Conservation (phyloP, 2,888 invertebrate species). For the Stenodema calcarata region DNA sequence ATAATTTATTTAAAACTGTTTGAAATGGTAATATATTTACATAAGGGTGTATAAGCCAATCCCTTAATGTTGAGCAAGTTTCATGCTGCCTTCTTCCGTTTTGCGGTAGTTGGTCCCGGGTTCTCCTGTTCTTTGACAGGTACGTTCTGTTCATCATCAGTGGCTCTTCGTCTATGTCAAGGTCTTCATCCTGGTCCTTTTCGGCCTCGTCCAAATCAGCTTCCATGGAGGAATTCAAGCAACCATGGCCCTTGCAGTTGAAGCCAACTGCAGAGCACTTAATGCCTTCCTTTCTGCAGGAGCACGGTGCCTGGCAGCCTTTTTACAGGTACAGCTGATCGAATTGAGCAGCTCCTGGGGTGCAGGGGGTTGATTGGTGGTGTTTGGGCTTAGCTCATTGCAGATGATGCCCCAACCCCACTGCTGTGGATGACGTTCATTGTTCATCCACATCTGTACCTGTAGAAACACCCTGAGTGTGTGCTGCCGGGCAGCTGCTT, state of each 20-base stretch:
- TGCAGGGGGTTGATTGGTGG: background rate
- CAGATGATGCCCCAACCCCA: conserved; percentile 1
- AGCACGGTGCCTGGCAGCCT: background rate
- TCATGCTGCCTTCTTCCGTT: background rate
- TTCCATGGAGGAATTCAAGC: background rate
- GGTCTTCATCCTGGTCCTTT: background rate
- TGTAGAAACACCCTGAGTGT: background rate
- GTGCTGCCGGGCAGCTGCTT: background rate
- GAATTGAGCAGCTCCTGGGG: conserved; percentile 3
- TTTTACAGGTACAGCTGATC: conserved; percentile 1
- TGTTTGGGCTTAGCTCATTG: background rate
- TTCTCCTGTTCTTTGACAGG: background rate
- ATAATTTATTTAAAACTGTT: background rate
- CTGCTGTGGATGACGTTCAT: background rate
- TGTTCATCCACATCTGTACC: conserved; percentile 19
- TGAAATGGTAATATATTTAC: background rate
- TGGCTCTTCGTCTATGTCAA: background rate
- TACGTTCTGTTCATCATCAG: background rate
- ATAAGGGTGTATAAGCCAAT: background rate
- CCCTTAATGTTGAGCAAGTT: background rate
- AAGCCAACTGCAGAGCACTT: background rate
- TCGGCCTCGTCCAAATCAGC: background rate
- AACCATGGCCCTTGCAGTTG: background rate
- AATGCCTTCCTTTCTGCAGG: conserved; percentile 4
- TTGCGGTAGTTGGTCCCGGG: background rate